phyloP scores from a whole-genome alignment of 2,888 invertebrate species.

The Morpho deidamia region DNA sequence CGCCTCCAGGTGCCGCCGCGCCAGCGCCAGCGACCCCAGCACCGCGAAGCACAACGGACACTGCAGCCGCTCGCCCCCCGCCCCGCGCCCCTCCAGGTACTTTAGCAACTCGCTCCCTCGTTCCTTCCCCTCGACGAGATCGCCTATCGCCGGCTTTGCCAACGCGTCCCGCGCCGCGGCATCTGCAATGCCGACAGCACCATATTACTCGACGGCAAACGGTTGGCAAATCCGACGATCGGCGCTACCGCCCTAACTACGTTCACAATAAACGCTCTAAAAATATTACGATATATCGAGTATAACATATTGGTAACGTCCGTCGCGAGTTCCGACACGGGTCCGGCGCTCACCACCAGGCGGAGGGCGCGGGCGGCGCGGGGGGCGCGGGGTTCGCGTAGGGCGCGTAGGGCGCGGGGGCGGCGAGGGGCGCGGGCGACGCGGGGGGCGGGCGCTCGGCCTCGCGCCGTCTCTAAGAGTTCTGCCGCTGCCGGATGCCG shows the following conservation, averaged over 20 bases:
- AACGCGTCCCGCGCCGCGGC: conserved; percentile 45
- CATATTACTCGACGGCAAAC: conserved; percentile 46
- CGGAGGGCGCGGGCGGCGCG: conserved; percentile 25
- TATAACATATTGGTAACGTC: conserved; percentile 25
- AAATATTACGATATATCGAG: conserved; percentile 46
- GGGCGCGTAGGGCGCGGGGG: conserved; percentile 21
- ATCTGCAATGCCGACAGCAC: conserved; percentile 80
- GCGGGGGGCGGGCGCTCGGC: conserved; percentile 44
- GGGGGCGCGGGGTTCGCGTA: conserved; percentile 18
- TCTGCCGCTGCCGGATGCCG: conserved; percentile 84
- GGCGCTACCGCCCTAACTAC: conserved; percentile 31
- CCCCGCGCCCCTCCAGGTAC: conserved; percentile 34
- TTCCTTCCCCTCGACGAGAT: conserved; percentile 43
- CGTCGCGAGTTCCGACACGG: not conserved
- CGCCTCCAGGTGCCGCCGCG: conserved; percentile 86
- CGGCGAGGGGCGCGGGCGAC: conserved; percentile 35
- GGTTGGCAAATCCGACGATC: conserved; percentile 57
- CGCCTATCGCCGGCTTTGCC: conserved; percentile 41
- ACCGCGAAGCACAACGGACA: conserved; percentile 87
- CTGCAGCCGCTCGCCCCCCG: conserved; percentile 45
- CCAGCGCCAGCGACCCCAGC: conserved; percentile 81
- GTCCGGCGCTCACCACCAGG: conserved; percentile 16
- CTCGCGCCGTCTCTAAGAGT: conserved; percentile 70
- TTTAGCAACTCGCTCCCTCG: conserved; percentile 46
- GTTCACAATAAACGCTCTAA: conserved; percentile 53